Evolutionary conservation across 2,113 vertebrate species (phyloP).

Genomic region (Mastomys natalensis): DNA sequence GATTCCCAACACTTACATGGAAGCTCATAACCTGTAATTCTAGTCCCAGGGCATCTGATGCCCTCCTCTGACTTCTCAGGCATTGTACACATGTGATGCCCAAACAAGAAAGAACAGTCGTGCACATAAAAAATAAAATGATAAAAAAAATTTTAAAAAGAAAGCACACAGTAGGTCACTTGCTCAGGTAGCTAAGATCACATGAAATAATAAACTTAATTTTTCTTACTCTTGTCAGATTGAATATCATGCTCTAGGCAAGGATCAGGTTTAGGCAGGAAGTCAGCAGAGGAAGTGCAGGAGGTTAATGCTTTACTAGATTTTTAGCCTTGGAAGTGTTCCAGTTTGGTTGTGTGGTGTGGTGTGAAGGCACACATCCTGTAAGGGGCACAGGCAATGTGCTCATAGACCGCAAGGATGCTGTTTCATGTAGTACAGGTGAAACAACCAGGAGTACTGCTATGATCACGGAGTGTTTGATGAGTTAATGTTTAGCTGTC

Average conservation of each 20-base stretch:
- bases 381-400: background rate
- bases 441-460: background rate
- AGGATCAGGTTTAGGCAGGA: background rate
- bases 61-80: background rate
- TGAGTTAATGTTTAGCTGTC: background rate
- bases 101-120: background rate
- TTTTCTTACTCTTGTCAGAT: conserved; percentile 39
- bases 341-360: background rate
- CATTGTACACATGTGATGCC: background rate
- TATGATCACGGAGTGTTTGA: background rate
- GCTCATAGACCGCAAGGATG: background rate
- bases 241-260: background rate
- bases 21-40: background rate
- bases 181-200: background rate
- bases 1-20: background rate
- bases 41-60: background rate
- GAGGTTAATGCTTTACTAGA: background rate
- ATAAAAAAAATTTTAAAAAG: background rate
- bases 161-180: background rate
- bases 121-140: background rate
- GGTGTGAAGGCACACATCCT: background rate
- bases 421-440: too few species aligned
- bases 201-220: background rate
- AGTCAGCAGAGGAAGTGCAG: background rate
- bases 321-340: conserved; percentile 41